phyloP scores from a whole-genome alignment of 2,113 vertebrate genomes.

The Chaenocephalus aceratus region DNA sequence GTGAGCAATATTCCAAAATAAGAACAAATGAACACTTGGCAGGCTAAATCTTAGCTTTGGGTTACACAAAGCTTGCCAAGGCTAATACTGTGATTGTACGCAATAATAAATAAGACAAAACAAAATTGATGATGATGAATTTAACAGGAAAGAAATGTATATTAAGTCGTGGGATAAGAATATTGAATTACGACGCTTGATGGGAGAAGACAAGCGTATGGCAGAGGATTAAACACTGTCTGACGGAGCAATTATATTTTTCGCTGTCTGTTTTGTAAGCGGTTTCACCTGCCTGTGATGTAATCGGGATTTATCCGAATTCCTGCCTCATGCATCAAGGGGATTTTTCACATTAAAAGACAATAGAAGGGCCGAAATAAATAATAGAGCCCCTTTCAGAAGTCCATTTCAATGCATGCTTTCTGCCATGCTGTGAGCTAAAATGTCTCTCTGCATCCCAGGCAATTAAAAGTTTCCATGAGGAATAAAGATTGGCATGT shows the following conservation, averaged over 20 bases:
- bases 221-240: slow-evolving; percentile 58
- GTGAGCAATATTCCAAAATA: slow-evolving; percentile 59
- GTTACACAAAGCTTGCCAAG: slow-evolving; percentile 63
- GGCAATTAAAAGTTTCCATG: slow-evolving; percentile 68
- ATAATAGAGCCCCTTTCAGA: slow-evolving; percentile 42
- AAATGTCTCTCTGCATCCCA: slow-evolving; percentile 60
- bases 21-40: slow-evolving; percentile 35
- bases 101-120: slow-evolving; percentile 46
- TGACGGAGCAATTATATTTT: slow-evolving; percentile 66
- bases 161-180: slow-evolving; percentile 37
- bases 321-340: slow-evolving; percentile 44
- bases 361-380: slow-evolving; percentile 18
- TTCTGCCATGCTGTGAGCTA: slow-evolving; percentile 3
- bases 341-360: slow-evolving; percentile 43
- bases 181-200: slow-evolving; percentile 53
- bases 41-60: slow-evolving; percentile 27
- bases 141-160: slow-evolving; percentile 52
- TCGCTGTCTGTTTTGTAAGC: slow-evolving; percentile 47
- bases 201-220: slow-evolving; percentile 43
- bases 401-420: slow-evolving; percentile 24
- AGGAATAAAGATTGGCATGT: slow-evolving; percentile 59
- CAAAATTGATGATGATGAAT: slow-evolving; percentile 67
- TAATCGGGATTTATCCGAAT: slow-evolving; percentile 70
- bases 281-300: slow-evolving; percentile 72
- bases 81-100: slow-evolving; percentile 61